Evolutionary conservation across 1,140 invertebrate species (phyloP).

Genomic region (Cyphomyrmex costatus): DNA sequence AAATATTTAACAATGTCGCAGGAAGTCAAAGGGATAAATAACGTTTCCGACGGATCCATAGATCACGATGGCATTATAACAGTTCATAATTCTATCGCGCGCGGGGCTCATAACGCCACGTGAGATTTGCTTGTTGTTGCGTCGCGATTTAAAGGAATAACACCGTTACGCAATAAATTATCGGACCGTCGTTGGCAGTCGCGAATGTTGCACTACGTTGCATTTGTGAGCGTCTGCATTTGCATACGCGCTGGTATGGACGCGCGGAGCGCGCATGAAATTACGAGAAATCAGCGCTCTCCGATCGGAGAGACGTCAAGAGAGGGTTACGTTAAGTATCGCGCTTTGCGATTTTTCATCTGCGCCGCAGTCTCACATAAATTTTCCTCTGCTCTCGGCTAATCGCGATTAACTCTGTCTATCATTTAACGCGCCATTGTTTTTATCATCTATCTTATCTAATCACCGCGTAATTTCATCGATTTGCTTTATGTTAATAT

Average conservation of each 20-base stretch:
- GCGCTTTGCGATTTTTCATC: slow-evolving; percentile 58
- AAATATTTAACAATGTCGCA: slow-evolving; percentile 55
- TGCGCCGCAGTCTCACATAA: slow-evolving; percentile 54
- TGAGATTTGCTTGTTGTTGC: slow-evolving; percentile 54
- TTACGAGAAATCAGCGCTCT: slow-evolving; percentile 61
- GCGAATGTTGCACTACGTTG: slow-evolving; percentile 64
- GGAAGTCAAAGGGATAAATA: slow-evolving; percentile 47
- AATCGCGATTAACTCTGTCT: slow-evolving; percentile 58
- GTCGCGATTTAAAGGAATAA: slow-evolving; percentile 58
- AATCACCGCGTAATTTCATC: slow-evolving; percentile 41
- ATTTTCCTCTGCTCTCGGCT: slow-evolving; percentile 61
- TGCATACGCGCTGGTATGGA: slow-evolving; percentile 43
- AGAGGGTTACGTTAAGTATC: slow-evolving; percentile 57
- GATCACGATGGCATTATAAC: slow-evolving; percentile 49
- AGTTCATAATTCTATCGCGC: slow-evolving; percentile 59
- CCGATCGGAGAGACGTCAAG: slow-evolving; percentile 50
- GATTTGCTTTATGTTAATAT: slow-evolving; percentile 56
- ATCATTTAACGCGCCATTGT: slow-evolving; percentile 61
- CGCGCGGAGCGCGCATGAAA: slow-evolving; percentile 56
- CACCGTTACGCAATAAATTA: slow-evolving; percentile 63
- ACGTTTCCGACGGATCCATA: slow-evolving; percentile 49
- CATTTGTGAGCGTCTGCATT: slow-evolving; percentile 52
- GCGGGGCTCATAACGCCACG: not conserved
- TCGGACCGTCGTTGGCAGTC: slow-evolving; percentile 58
- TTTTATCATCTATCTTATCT: slow-evolving; percentile 58